A percentile compares a stretch with the other conserved stretches of the same genome.
phyloP scores from a whole-genome alignment of 2,797 vertebrate genomes.

The Chelonia mydas region DNA sequence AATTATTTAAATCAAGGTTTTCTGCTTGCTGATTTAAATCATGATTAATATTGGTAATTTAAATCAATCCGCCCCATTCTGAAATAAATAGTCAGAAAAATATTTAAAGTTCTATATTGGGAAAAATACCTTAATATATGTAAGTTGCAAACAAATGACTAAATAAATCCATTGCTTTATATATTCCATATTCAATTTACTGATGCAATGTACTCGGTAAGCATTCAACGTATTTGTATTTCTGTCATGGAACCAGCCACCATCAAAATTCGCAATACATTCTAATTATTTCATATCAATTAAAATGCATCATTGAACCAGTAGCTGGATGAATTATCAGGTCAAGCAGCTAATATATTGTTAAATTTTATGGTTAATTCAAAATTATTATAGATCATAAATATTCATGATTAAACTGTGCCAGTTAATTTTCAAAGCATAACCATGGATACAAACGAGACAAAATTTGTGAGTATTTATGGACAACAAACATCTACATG shows the following conservation, averaged over 20 bases:
- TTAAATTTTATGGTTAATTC: slow-evolving; percentile 69
- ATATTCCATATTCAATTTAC: neutral
- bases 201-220: neutral
- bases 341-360: slow-evolving; percentile 50
- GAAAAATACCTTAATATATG: neutral
- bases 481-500: slow-evolving; percentile 13
- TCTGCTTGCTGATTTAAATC: neutral
- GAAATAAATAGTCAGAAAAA: neutral
- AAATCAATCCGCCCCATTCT: neutral
- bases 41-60: neutral
- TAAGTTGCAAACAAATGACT: neutral
- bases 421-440: slow-evolving; percentile 48
- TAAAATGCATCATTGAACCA: slow-evolving; percentile 63
- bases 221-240: neutral
- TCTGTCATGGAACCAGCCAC: neutral
- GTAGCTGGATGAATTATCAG: slow-evolving; percentile 63
- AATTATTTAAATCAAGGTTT: neutral
- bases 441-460: slow-evolving; percentile 36
- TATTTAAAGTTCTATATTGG: neutral
- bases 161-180: neutral
- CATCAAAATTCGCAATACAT: slow-evolving; percentile 32
- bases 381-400: slow-evolving; percentile 59
- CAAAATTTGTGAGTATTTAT: slow-evolving; percentile 35
- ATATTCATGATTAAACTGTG: slow-evolving; percentile 54
- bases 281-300: slow-evolving; percentile 63